Percentiles rank a stretch among this genome's conserved stretches.
These are phyloP conservation scores for Pica pica DNA, from an alignment of 2,113 vertebrate species.

Conservation along the genomic window DNA sequence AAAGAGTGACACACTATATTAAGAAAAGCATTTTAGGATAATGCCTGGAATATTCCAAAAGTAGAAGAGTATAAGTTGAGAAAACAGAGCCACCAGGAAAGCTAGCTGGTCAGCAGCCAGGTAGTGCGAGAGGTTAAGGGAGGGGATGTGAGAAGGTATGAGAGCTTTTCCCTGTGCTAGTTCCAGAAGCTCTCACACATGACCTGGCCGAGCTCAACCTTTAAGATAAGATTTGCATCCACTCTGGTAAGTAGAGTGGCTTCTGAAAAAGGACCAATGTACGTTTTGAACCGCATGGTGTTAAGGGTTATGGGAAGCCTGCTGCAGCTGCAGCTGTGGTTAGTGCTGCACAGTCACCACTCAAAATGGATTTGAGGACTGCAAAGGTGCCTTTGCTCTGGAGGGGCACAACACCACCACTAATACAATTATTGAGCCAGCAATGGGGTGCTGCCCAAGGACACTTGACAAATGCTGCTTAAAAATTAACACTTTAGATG, in stretches of 20 bases:
- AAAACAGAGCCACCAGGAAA: not conserved
- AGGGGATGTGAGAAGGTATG: fast-evolving
- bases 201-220: not conserved
- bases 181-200: not conserved
- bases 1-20: not conserved
- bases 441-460: not conserved
- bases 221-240: not conserved
- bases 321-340: not conserved
- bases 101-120: not conserved
- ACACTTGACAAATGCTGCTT: not conserved
- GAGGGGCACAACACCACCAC: not conserved
- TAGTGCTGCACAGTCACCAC: not conserved
- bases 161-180: not conserved
- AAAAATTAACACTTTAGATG: not conserved
- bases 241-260: not conserved
- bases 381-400: not conserved
- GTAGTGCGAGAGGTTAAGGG: not conserved
- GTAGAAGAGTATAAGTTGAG: not conserved
- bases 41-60: not conserved
- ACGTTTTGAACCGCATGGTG: fast-evolving
- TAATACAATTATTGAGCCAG: not conserved
- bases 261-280: not conserved
- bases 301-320: not conserved
- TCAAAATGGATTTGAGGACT: not conserved
- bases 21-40: not conserved